Evolutionary conservation across 1,140 invertebrate species (phyloP), one percentile per base, ranked within the genome.

Genomic region (Drosophila nigromelanica): DNA sequence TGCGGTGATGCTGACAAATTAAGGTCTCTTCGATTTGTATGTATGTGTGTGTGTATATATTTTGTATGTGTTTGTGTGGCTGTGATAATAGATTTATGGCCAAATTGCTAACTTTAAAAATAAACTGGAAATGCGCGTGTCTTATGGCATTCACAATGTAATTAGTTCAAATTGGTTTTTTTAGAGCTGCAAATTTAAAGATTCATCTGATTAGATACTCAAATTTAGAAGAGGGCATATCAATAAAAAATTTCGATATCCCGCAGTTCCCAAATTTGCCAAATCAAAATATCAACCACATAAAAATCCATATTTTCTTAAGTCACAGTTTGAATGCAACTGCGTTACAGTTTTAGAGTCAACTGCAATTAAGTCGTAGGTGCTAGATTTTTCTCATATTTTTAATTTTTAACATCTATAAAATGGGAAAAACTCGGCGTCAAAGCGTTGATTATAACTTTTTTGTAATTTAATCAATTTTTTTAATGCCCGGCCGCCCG

Each of bases 81-180:
- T 42, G 35, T 68, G 67, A 66, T 86, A 87, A 85, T 85, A 86
- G 82, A 85, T 85, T 85, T 85, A 81, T 74, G 56, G 74, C 82
- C 52, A 67, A 73, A 76, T 76, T 70, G 73, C 59, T 40, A 35
- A 12, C 63, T 45, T 48, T 64, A 47, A 82, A 70, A 74, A 77
- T 67, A 67, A 60, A 54, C 42, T 55, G 72, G 71, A 72, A 73
- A 73, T 52, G 33, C 33, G 33, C 33, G 33, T 35, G 33, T 35
- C 33, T 35, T 10, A 35, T 35, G 33, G 3, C 33, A 35, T 35
- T 82, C 58, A 75, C 78, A 82, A 59, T 69, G 72, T 76, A 79
- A 83, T 82, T 69, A 82, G 51, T 47, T 54, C 45, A 27, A 21
- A 42, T 42, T 56, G 30, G n/a, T 30, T 58, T 18, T 8, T 45